Evolutionary conservation across 2,888 invertebrate genomes (phyloP).

Genomic region (Drosophila bunnanda): DNA sequence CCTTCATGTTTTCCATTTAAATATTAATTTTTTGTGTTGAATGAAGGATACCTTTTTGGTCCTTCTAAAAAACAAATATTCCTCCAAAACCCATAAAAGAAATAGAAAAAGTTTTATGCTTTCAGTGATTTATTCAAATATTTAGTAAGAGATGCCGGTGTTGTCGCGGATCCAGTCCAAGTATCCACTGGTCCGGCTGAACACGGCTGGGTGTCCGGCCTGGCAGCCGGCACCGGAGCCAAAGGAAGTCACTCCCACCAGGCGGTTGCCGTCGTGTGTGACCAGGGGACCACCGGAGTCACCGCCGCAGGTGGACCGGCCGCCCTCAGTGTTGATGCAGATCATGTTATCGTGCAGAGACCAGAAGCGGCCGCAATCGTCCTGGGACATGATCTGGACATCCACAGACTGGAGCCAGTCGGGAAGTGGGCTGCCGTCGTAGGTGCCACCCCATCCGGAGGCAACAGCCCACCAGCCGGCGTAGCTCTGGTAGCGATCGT

Average conservation of each 20-base stretch:
- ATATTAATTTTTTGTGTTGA: no score
- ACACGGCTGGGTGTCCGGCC: slow-evolving; percentile 53
- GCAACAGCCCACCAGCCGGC: slow-evolving; percentile 57
- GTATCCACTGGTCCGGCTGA: slow-evolving; percentile 54
- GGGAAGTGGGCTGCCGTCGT: slow-evolving; percentile 76
- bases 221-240: slow-evolving; percentile 66
- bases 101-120: background rate
- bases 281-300: slow-evolving; percentile 85
- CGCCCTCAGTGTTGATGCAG: slow-evolving; percentile 59
- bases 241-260: slow-evolving; percentile 72
- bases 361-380: slow-evolving; percentile 82
- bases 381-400: slow-evolving; percentile 73
- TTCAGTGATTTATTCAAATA: slow-evolving; percentile 14
- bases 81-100: background rate
- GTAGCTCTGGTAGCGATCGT: slow-evolving; percentile 52
- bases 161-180: slow-evolving; percentile 55
- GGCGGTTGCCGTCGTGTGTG: slow-evolving; percentile 49
- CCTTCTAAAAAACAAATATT: no score
- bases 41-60: no score
- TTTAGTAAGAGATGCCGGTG: slow-evolving; percentile 54
- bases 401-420: slow-evolving; percentile 65
- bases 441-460: slow-evolving; percentile 74
- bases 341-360: slow-evolving; percentile 54
- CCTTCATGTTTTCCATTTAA: no score
- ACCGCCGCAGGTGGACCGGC: slow-evolving; percentile 83